phyloP scores from a whole-genome alignment of 2,888 invertebrate genomes.

The Torymus aiolomorphi region DNA sequence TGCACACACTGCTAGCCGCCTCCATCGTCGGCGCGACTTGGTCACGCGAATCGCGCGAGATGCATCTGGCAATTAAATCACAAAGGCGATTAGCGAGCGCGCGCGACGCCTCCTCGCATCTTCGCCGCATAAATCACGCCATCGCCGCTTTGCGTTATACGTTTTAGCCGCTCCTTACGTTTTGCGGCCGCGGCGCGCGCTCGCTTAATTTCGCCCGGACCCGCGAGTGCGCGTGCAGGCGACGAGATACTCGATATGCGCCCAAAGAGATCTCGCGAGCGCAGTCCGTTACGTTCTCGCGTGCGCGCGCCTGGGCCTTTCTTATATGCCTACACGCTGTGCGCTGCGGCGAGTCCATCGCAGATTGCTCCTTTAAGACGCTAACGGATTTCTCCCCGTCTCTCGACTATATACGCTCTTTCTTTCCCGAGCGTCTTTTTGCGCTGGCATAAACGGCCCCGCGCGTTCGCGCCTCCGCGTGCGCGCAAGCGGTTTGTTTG shows the following conservation, averaged over 20 bases:
- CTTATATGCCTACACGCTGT: background rate
- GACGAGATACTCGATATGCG: conserved; percentile 45
- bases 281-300: conserved; percentile 47
- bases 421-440: conserved; percentile 3
- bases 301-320: conserved; percentile 26
- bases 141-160: background rate
- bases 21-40: no score
- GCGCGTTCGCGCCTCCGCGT: conserved; percentile 20
- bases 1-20: no score
- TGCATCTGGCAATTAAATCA: conserved; percentile 53
- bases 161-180: conserved; percentile 24
- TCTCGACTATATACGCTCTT: no score
- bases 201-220: conserved; percentile 31
- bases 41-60: conserved; percentile 32
- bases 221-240: background rate
- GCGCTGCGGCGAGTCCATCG: background rate
- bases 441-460: no score
- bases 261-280: background rate
- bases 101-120: conserved; percentile 12
- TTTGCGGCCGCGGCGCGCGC: background rate
- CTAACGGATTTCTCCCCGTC: conserved; percentile 37
- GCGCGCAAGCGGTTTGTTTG: conserved; percentile 14
- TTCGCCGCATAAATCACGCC: conserved; percentile 38
- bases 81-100: conserved; percentile 45
- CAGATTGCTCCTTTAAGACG: conserved; percentile 41